Percentiles rank a stretch among this genome's conserved stretches.
Conservation (phyloP, 1,140 invertebrate species). For the Drosophila rufa region DNA sequence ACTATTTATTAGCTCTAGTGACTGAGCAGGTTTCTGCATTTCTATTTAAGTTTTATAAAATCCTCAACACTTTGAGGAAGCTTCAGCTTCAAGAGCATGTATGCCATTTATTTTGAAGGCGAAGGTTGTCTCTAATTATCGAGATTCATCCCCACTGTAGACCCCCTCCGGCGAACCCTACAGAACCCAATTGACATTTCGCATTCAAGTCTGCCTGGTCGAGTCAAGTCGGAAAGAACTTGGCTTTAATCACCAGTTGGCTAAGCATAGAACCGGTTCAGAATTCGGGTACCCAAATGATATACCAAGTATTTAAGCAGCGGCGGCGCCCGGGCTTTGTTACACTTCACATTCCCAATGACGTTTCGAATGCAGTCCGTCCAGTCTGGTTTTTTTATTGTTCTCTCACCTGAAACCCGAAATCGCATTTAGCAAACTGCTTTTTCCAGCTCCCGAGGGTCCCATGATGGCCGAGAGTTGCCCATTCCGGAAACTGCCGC, state of each 20-base stretch:
- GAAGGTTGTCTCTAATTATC: neutral
- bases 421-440: slow-evolving; percentile 90
- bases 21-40: slow-evolving; percentile 19
- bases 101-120: neutral
- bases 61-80: slow-evolving; percentile 9
- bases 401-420: slow-evolving; percentile 89
- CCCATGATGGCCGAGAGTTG: slow-evolving; percentile 94
- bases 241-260: slow-evolving; percentile 27
- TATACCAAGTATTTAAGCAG: slow-evolving; percentile 4
- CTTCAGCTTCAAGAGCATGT: neutral
- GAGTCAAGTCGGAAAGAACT: slow-evolving; percentile 10
- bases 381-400: slow-evolving; percentile 12
- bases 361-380: slow-evolving; percentile 26
- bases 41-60: slow-evolving; percentile 6
- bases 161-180: slow-evolving; percentile 1
- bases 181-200: slow-evolving; percentile 26
- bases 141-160: neutral
- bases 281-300: slow-evolving; percentile 14
- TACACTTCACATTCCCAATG: slow-evolving; percentile 26
- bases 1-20: neutral
- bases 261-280: slow-evolving; percentile 41
- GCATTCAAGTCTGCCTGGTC: slow-evolving; percentile 12
- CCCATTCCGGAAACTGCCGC: slow-evolving; percentile 90
- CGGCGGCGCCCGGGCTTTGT: slow-evolving; percentile 10
- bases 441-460: slow-evolving; percentile 93